Percentiles rank a stretch among this genome's conserved stretches.
phyloP scores from a whole-genome alignment of 2,113 vertebrate genomes.

The Herpailurus yagouaroundi region DNA sequence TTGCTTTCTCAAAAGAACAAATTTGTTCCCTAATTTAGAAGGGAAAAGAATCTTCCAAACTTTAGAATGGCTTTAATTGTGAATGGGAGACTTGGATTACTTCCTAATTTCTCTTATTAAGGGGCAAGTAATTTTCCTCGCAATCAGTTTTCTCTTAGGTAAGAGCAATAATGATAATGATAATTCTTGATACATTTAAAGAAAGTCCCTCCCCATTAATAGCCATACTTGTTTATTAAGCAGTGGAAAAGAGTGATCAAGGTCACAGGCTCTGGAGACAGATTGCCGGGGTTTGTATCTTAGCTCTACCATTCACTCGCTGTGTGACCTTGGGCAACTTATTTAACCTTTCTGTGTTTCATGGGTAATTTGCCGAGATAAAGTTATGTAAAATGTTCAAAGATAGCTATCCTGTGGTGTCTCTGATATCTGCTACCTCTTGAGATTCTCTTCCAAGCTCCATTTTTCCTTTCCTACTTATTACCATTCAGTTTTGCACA shows the following conservation, averaged over 20 bases:
- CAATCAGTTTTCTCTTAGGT: constrained; percentile 19
- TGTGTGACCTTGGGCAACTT: not conserved
- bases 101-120: constrained; percentile 22
- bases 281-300: not conserved
- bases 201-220: not conserved
- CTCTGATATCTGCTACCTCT: not conserved
- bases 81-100: not conserved
- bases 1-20: constrained; percentile 39
- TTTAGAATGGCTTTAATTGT: constrained; percentile 13
- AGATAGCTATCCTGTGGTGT: not conserved
- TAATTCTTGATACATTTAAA: not conserved
- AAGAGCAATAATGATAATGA: not conserved
- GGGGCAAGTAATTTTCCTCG: not conserved
- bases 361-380: not conserved
- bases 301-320: not conserved
- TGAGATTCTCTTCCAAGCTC: not conserved
- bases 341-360: not conserved
- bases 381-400: not conserved
- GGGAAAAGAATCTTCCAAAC: not conserved
- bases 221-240: not conserved
- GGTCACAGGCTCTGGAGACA: not conserved
- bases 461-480: not conserved
- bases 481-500: not conserved
- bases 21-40: constrained; percentile 9
- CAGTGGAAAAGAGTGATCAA: not conserved